Conservation (phyloP, 2,113 vertebrate genomes). For the Lathamus discolor region DNA sequence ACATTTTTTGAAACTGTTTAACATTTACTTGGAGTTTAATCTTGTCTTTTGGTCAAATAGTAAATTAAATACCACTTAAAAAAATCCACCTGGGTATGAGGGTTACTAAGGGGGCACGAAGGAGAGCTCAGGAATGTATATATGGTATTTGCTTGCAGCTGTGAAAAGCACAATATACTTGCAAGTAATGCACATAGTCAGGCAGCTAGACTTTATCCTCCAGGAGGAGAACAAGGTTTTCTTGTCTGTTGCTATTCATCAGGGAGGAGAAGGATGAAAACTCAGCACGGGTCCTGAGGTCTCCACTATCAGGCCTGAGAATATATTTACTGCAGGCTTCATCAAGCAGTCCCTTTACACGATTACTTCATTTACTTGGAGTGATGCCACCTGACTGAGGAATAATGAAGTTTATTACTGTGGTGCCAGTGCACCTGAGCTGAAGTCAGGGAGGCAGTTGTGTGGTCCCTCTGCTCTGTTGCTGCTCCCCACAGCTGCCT, state of each 20-base stretch:
- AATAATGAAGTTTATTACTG: neutral
- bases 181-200: neutral
- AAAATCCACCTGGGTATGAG: neutral
- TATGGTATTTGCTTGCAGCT: neutral
- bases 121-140: neutral
- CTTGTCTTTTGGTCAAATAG: neutral
- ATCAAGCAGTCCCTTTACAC: neutral
- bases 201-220: neutral
- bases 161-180: neutral
- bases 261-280: neutral
- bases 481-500: rapidly evolving
- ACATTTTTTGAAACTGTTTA: neutral
- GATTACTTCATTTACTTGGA: neutral
- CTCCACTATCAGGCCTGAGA: neutral
- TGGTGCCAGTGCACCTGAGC: neutral
- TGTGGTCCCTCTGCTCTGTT: rapidly evolving
- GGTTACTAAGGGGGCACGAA: neutral
- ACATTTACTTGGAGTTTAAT: slow-evolving; percentile 22
- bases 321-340: neutral
- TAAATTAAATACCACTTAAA: neutral
- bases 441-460: neutral
- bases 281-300: neutral
- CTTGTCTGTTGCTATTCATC: neutral
- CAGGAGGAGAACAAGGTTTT: neutral
- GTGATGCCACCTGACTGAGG: neutral